Evolutionary conservation across 1,140 invertebrate species (phyloP), one percentile per base, ranked within the genome.

Genomic region (Anagrus nilaparvatae): DNA sequence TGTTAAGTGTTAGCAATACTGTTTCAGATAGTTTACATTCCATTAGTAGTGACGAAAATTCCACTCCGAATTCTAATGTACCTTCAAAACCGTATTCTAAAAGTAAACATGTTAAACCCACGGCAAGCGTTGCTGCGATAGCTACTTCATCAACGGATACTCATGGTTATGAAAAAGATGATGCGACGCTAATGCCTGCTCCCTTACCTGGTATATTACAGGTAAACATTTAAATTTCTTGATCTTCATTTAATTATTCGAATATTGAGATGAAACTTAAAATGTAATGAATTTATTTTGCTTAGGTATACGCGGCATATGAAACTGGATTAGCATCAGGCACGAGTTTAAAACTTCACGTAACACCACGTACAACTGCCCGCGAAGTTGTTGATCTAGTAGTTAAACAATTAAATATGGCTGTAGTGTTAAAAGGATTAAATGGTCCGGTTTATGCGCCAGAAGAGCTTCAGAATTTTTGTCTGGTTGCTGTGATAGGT

Each of bases 341-440:
- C 1, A 95, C 91, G 2, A 92, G 88, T 51, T 76, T 97, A 1
- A 92, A 91, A 58, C 68, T 97, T 1, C 88, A 95, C 61, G 87
- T 97, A 0, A 94, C 88, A 1, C 79, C 82, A 0, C 75, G 81
- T 38, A 97, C 93, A 0, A 91, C 88, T 1, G 87, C 92, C 1
- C 69, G 88, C 5, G 91, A 97, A 67, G 90, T 97, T 4, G 87
- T 97, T 27, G 87, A 93, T 60, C 71, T 95, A 19, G 91, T 96
- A 12, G 87, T 96, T 6, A 87, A 89, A 58, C 90, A 96, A 60
- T 69, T 96, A 3, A 95, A 94, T 64, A 90, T 93, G 79, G 88
- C 90, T 1, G 85, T 89, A 14, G 75, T 87, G 10, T 58, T 88
- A 0, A 93, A 92, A 60, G 84, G 85, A 1, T 82, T 84, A 62